A percentile compares a stretch with the other conserved stretches of the same genome.
phyloP scores from a whole-genome alignment of 2,113 vertebrate species.

The Varanus komodoensis region DNA sequence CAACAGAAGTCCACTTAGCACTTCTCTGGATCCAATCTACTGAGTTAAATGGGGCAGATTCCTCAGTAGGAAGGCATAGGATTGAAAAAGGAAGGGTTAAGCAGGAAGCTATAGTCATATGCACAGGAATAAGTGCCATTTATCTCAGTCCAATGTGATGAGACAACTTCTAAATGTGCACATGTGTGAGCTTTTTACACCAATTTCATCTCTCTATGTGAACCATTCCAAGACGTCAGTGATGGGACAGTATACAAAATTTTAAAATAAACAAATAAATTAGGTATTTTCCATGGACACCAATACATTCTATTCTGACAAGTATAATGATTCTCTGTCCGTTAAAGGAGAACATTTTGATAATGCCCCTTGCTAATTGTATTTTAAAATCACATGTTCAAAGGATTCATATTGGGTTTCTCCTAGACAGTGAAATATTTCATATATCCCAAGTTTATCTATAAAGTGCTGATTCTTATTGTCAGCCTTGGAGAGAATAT shows the following conservation, averaged over 20 bases:
- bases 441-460: not conserved
- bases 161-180: not conserved
- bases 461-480: not conserved
- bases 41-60: not conserved
- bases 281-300: fast-evolving
- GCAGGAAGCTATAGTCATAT: not conserved
- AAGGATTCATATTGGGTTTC: not conserved
- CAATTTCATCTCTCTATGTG: not conserved
- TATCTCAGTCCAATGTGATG: not conserved
- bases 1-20: not conserved
- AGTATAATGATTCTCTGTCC: not conserved
- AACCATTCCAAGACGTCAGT: too few relatives aligned
- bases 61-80: not conserved
- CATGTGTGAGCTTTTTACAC: not conserved
- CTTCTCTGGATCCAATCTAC: not conserved
- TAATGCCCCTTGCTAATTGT: not conserved
- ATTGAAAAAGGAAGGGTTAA: not conserved
- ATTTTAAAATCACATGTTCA: constrained; percentile 1
- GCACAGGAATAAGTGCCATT: not conserved
- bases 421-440: not conserved
- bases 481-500: not conserved
- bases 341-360: not conserved
- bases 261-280: too few relatives aligned
- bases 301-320: not conserved
- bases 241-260: too few relatives aligned